Base-by-base conservation (phyloP, 2,888 invertebrate species). In the Xestia sexstrigata region DNA sequence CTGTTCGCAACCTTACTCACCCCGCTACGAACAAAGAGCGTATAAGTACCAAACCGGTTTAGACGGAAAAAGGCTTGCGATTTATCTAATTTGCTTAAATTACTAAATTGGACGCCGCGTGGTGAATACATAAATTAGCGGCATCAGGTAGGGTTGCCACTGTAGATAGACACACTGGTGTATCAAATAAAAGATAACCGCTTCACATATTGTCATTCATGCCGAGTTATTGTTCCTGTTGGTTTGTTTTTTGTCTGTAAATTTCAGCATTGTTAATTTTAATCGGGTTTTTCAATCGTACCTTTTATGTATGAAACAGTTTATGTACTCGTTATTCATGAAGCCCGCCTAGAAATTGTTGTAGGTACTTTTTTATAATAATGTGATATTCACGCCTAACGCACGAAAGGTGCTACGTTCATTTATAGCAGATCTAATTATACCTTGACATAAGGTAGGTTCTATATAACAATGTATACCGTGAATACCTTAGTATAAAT, bases 381-480 rank as follows among this genome's bases (percentile, higher is more conserved):
- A 42, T 45, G n/a, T 70, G 55, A 84, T 74, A 84, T 82, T 81
- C 66, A 82, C 81, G 70, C 81, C 55, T 66, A 52, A 81, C 42
- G 74, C 68, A 67, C 81, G 66, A 81, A 84, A 84, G 81, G 81
- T 74, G 49, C 52, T 35, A 60, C n/a, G 63, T 70, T 55, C 65
- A 67, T 81, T 74, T 80, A 84, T 81, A 82, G 74, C 49, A 49
- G n/a, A 55, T 75, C 70, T 85, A 81, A 82, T 81, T 84, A 74
- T 84, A 81, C n/a, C 13, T 63, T 67, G 70, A 45, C 67, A 66
- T 67, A 82, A 67, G 42, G 62, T 52, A 45, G 60, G 30, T 79
- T 60, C 60, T 47, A 66, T 20, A 62, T 67, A 52, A 69, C 47
- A 47, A 60, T 30, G 26, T 52, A 30, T 67, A 82, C 84, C 66